Conservation (phyloP, 2,888 invertebrate genomes). For the Leptopilina myrica region DNA sequence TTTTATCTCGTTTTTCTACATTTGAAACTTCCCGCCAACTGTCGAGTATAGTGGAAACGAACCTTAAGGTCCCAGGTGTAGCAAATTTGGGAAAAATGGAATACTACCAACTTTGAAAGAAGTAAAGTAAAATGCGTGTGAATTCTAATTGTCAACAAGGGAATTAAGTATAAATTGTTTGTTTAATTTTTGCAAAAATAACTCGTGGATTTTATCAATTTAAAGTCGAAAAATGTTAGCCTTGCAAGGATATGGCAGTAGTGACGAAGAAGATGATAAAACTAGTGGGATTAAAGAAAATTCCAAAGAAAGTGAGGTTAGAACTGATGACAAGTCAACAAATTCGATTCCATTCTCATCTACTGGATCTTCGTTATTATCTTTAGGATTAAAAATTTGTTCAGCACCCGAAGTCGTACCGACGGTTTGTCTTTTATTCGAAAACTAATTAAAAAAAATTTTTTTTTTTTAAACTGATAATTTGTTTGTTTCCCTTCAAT, state of each 20-base stretch:
- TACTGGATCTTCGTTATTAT: conserved; percentile 77
- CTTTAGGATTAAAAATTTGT: conserved; percentile 84
- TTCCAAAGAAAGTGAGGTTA: conserved; percentile 51
- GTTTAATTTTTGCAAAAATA: background rate
- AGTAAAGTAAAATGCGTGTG: too few relatives aligned
- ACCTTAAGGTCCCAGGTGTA: too few relatives aligned
- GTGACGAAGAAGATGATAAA: conserved; percentile 78
- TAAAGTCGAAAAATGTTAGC: conserved; percentile 81
- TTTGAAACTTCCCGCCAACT: too few relatives aligned
- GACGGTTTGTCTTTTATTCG: conserved; percentile 78
- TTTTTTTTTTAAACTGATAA: background rate
- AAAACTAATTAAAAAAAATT: background rate
- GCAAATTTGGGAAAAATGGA: too few relatives aligned
- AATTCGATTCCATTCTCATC: conserved; percentile 78
- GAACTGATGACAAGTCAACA: conserved; percentile 73
- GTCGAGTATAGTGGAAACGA: too few relatives aligned
- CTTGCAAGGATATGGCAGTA: conserved; percentile 86
- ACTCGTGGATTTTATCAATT: background rate
- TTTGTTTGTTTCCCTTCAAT: conserved; percentile 40
- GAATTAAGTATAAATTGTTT: background rate
- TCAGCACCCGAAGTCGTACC: conserved; percentile 91
- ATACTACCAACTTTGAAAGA: too few relatives aligned
- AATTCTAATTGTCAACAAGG: background rate
- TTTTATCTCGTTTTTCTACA: too few relatives aligned
- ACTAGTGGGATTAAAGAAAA: conserved; percentile 61